phyloP scores from a whole-genome alignment of 2,888 invertebrate species.

The Seira ritae region DNA sequence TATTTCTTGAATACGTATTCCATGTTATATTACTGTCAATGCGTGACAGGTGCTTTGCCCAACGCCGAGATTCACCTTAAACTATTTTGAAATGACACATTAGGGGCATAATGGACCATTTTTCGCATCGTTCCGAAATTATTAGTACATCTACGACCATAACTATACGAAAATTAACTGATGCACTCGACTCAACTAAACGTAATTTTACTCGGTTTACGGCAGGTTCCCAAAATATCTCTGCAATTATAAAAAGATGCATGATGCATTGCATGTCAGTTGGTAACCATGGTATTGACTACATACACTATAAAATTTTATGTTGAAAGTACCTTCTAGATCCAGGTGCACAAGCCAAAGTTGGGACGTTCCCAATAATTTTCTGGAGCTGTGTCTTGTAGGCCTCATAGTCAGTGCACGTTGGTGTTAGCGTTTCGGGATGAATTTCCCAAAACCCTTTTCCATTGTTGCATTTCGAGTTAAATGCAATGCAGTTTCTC shows the following conservation, averaged over 20 bases:
- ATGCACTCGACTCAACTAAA: slow-evolving; percentile 3
- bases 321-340: slow-evolving; percentile 55
- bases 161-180: no score
- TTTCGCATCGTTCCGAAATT: no score
- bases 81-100: no score
- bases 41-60: no score
- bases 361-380: slow-evolving; percentile 68
- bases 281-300: no score
- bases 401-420: background rate
- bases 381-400: background rate
- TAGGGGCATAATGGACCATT: no score
- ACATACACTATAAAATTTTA: no score
- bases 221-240: slow-evolving; percentile 65
- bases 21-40: no score
- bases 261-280: no score
- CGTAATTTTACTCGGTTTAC: slow-evolving; percentile 55
- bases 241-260: slow-evolving; percentile 42
- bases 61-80: no score
- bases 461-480: slow-evolving; percentile 31
- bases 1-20: no score
- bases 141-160: no score
- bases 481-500: slow-evolving; percentile 48
- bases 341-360: slow-evolving; percentile 68
- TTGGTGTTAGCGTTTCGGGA: slow-evolving; percentile 28
- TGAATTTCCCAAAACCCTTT: slow-evolving; percentile 38